Percentiles rank a stretch among this genome's conserved stretches.
phyloP scores from a whole-genome alignment of 2,113 vertebrate genomes.

The Carassius auratus region DNA sequence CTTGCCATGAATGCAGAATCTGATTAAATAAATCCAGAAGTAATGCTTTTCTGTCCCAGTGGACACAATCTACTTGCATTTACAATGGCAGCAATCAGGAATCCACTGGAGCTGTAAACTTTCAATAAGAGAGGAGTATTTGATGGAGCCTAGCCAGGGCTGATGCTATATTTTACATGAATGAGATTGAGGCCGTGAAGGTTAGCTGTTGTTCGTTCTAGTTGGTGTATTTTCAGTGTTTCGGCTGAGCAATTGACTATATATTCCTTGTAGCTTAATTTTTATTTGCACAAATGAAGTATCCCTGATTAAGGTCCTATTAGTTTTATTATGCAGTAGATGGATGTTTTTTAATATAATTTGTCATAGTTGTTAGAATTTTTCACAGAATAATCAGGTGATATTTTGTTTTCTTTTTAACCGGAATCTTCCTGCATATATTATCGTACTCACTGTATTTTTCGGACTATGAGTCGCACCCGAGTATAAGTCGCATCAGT shows the following conservation, averaged over 20 bases:
- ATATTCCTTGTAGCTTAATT: no score
- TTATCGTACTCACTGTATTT: background rate
- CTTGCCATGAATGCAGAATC: conserved; percentile 23
- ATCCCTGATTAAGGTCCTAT: background rate
- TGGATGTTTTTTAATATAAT: background rate
- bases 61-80: conserved; percentile 26
- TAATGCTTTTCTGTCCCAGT: background rate
- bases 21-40: conserved; percentile 27
- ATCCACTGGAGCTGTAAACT: conserved; percentile 7
- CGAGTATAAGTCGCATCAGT: no score
- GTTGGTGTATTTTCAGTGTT: no score
- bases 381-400: background rate
- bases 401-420: background rate
- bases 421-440: background rate
- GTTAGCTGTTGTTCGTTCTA: background rate
- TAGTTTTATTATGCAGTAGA: no score
- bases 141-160: background rate
- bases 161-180: background rate
- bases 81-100: conserved; percentile 18
- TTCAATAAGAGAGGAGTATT: conserved; percentile 1
- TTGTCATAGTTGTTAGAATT: background rate
- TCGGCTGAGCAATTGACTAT: background rate
- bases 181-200: background rate
- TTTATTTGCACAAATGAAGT: background rate
- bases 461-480: no score